A percentile compares a stretch with the other conserved stretches of the same genome.
These are phyloP conservation scores for Calosoma granatense DNA, from an alignment of 1,140 invertebrate species.

Conservation along the genomic window DNA sequence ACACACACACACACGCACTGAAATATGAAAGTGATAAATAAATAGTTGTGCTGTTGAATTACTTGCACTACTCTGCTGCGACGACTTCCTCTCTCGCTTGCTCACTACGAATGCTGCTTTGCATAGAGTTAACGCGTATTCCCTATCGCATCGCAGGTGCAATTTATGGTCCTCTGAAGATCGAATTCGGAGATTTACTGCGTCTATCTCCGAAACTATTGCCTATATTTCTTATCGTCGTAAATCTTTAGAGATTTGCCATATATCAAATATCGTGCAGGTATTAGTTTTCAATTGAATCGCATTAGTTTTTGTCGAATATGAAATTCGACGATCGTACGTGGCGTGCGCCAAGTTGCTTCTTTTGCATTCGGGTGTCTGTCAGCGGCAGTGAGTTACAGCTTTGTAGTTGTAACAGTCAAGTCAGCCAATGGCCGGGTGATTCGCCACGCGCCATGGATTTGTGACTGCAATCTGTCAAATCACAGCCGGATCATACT, in stretches of 20 bases:
- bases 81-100: not conserved
- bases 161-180: conserved; percentile 32
- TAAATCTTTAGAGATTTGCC: conserved; percentile 24
- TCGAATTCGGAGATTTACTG: conserved; percentile 32
- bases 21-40: conserved; percentile 7
- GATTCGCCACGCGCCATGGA: too few species aligned
- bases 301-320: conserved; percentile 11
- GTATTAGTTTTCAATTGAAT: conserved; percentile 12
- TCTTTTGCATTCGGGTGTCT: too few species aligned
- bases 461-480: too few species aligned
- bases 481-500: too few species aligned
- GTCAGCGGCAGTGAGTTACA: too few species aligned
- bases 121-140: conserved; percentile 16
- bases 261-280: conserved; percentile 25
- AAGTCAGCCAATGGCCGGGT: too few species aligned
- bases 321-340: conserved; percentile 4
- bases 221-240: conserved; percentile 24
- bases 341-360: too few species aligned
- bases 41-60: not conserved
- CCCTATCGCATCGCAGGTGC: conserved; percentile 29
- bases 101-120: conserved; percentile 6
- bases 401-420: too few species aligned
- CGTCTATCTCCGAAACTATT: conserved; percentile 30
- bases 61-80: not conserved
- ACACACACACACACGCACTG: not conserved